phyloP scores from a whole-genome alignment of 2,888 invertebrate genomes.

The Electrophaes corylata region DNA sequence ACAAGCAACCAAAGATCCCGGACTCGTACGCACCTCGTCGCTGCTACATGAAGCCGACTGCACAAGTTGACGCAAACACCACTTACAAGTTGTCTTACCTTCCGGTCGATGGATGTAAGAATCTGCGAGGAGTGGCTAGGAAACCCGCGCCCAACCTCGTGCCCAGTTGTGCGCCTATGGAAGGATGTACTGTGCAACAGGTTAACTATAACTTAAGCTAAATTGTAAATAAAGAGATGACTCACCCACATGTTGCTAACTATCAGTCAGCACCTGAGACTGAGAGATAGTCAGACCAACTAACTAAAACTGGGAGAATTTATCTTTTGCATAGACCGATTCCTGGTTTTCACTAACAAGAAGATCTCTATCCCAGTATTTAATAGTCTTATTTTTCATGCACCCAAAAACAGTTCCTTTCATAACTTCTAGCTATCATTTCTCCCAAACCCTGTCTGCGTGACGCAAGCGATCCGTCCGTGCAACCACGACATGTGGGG shows the following conservation, averaged over 20 bases:
- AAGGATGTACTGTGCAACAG: constrained; percentile 71
- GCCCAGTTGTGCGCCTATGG: constrained; percentile 76
- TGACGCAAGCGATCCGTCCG: constrained; percentile 85
- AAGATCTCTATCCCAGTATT: too few relatives aligned
- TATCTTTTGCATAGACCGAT: too few relatives aligned
- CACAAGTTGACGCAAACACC: constrained; percentile 85
- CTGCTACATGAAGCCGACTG: constrained; percentile 83
- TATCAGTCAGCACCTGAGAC: too few relatives aligned
- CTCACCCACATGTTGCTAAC: too few relatives aligned
- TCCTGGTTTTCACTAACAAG: too few relatives aligned
- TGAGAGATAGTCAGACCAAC: too few relatives aligned
- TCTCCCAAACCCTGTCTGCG: constrained; percentile 83
- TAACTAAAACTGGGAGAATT: too few relatives aligned
- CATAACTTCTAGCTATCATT: constrained; percentile 74
- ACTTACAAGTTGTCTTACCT: constrained; percentile 87
- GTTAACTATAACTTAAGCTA: constrained; percentile 43
- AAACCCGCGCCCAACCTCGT: constrained; percentile 67
- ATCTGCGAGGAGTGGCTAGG: constrained; percentile 64
- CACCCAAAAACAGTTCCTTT: not conserved
- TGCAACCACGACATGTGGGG: constrained; percentile 87
- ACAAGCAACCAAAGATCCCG: constrained; percentile 83
- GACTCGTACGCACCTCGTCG: constrained; percentile 83
- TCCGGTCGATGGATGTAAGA: constrained; percentile 71
- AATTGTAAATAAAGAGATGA: too few relatives aligned
- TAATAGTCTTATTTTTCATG: not conserved